A percentile compares a stretch with the other conserved stretches of the same genome.
These are phyloP conservation scores for Patagioenas fasciata DNA, from an alignment of 2,113 vertebrate species.

Conservation along the genomic window DNA sequence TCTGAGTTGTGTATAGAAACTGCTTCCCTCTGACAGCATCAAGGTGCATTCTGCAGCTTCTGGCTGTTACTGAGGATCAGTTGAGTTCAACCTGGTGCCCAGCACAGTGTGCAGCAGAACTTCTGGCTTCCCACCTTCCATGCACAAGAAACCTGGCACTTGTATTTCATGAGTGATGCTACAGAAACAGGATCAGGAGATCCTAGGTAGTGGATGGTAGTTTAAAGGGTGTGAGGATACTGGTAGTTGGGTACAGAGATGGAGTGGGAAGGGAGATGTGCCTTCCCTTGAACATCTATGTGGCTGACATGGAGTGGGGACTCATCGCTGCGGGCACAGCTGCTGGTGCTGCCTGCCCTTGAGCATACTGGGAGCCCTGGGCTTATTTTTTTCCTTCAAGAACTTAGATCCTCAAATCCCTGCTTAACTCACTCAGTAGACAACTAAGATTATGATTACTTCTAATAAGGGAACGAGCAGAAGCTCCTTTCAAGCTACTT, in stretches of 20 bases:
- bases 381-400: neutral
- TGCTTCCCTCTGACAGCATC: neutral
- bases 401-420: neutral
- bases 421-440: neutral
- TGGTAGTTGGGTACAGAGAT: neutral
- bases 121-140: neutral
- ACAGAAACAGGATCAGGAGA: neutral
- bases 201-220: neutral
- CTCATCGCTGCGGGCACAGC: too few relatives aligned
- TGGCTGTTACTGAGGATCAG: neutral
- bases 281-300: accelerated
- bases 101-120: neutral
- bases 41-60: neutral
- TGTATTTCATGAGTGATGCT: neutral
- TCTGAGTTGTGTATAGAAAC: neutral
- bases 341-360: neutral
- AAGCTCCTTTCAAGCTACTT: neutral
- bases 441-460: neutral
- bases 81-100: neutral
- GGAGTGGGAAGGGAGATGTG: neutral
- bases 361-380: neutral
- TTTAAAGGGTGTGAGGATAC: neutral
- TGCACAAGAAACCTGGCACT: neutral
- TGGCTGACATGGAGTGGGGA: neutral
- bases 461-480: neutral